These are phyloP conservation scores for Nephotettix cincticeps DNA, from an alignment of 1,140 invertebrate genomes.

Conservation along the genomic window DNA sequence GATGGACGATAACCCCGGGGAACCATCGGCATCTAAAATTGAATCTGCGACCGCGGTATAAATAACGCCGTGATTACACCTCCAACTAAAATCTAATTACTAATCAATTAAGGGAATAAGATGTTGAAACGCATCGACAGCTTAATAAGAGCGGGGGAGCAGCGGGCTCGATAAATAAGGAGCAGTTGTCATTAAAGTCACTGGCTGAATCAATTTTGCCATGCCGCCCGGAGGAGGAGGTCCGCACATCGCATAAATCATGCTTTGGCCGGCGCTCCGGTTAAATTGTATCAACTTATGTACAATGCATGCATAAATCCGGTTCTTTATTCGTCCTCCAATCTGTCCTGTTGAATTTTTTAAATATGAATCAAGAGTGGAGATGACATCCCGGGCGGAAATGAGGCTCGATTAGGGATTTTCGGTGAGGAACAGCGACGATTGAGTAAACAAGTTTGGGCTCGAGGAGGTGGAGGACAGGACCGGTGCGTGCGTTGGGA, in stretches of 20 bases:
- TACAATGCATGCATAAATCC: slow-evolving; percentile 12
- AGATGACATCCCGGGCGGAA: neutral
- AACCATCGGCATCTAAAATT: slow-evolving; percentile 13
- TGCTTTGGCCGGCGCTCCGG: neutral
- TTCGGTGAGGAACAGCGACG: no score
- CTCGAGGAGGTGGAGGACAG: no score
- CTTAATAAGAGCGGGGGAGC: neutral
- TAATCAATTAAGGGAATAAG: slow-evolving; percentile 21
- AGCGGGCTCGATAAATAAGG: slow-evolving; percentile 5
- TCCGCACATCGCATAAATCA: neutral
- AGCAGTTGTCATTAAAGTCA: slow-evolving; percentile 14
- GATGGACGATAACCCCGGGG: no score
- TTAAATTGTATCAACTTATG: slow-evolving; percentile 17
- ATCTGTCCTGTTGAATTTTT: slow-evolving; percentile 6
- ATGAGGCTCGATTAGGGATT: neutral
- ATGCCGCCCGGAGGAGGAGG: neutral
- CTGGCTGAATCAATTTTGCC: slow-evolving; percentile 2
- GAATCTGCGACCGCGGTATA: neutral
- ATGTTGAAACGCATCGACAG: slow-evolving; percentile 16
- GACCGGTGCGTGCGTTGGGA: no score
- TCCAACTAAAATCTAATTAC: slow-evolving; percentile 17
- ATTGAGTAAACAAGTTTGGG: no score
- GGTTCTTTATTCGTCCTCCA: neutral
- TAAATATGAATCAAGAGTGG: neutral
- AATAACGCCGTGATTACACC: slow-evolving; percentile 15